Conservation (phyloP, 2,888 invertebrate species). For the Bedellia somnulentella region DNA sequence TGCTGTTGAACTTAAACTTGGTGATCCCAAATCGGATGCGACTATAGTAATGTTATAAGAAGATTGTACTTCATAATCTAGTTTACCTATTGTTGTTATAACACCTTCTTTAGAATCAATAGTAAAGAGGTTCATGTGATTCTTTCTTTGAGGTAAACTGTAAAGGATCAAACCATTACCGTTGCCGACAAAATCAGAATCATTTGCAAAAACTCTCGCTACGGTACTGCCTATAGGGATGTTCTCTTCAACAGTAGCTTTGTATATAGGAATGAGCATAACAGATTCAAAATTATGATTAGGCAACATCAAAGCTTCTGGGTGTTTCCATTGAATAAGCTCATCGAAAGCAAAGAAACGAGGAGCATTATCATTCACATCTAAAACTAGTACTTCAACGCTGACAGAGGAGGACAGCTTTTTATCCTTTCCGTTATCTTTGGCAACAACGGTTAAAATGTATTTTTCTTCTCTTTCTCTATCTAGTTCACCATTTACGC, state of each 20-base stretch:
- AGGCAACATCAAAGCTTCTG: constrained; percentile 42
- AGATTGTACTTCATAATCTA: constrained; percentile 70
- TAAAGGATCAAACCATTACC: constrained; percentile 86
- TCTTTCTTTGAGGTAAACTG: constrained; percentile 68
- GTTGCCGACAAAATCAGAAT: constrained; percentile 81
- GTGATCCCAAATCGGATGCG: constrained; percentile 84
- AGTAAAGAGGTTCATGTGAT: constrained; percentile 67
- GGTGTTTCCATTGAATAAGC: constrained; percentile 45
- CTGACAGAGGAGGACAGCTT: constrained; percentile 72
- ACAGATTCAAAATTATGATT: constrained; percentile 57
- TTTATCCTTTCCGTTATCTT: constrained; percentile 68
- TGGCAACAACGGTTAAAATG: constrained; percentile 70
- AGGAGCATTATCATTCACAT: constrained; percentile 83
- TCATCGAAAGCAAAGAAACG: constrained; percentile 78
- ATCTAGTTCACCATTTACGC: constrained; percentile 75
- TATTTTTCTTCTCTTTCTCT: constrained; percentile 73
- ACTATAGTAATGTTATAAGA: constrained; percentile 76
- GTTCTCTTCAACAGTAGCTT: constrained; percentile 74
- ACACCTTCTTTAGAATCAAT: constrained; percentile 86
- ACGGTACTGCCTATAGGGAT: constrained; percentile 74
- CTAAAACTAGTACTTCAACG: constrained; percentile 79
- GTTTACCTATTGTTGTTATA: constrained; percentile 71
- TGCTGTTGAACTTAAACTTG: constrained; percentile 79
- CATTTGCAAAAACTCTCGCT: constrained; percentile 77
- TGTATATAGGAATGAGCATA: constrained; percentile 71